phyloP scores from a whole-genome alignment of 2,888 invertebrate species.

The Globia sparganii region DNA sequence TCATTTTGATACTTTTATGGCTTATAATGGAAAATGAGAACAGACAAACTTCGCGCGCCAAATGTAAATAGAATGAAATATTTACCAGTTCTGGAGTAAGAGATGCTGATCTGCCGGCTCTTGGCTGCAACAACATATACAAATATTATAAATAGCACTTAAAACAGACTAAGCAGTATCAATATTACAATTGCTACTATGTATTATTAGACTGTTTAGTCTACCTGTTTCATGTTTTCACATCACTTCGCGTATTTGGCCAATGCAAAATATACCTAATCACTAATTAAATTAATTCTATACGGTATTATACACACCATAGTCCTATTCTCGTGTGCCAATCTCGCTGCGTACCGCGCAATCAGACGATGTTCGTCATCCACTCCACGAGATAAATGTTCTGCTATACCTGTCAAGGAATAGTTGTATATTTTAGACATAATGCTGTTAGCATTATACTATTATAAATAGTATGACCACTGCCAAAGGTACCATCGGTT shows the following conservation, averaged over 20 bases:
- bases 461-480: no score
- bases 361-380: slow-evolving; percentile 99
- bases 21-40: no score
- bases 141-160: neutral
- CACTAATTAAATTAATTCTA: no score
- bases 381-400: slow-evolving; percentile 89
- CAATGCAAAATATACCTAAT: no score
- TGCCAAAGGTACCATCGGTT: no score
- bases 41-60: no score
- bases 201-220: no score
- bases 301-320: slow-evolving; percentile 82
- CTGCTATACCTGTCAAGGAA: slow-evolving; percentile 79
- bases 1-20: neutral
- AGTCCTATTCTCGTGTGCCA: slow-evolving; percentile 97
- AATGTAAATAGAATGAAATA: neutral
- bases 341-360: slow-evolving; percentile 98
- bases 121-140: slow-evolving; percentile 75
- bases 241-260: no score
- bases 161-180: neutral
- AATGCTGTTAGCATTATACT: neutral
- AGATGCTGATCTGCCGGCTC: slow-evolving; percentile 91
- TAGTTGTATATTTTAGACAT: neutral
- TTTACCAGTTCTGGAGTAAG: slow-evolving; percentile 91
- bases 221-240: no score
- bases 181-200: no score